Conservation (phyloP, 2,888 invertebrate species). For the Podabrus alpinus region DNA sequence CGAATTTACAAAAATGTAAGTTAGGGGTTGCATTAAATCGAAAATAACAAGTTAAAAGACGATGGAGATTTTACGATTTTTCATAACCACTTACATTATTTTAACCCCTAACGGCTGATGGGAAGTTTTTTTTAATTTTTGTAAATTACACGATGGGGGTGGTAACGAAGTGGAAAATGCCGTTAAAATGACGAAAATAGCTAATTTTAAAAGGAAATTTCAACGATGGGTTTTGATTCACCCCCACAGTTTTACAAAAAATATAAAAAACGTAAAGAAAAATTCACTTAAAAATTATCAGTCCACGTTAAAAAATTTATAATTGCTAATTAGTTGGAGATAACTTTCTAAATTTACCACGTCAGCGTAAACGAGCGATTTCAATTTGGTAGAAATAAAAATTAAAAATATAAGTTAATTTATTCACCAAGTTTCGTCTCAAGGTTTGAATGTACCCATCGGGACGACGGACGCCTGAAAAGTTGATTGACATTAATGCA, state of each 20-base stretch:
- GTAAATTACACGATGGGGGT: no score
- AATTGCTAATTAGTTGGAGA: not conserved
- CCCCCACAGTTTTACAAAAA: not conserved
- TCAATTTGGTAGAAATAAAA: not conserved
- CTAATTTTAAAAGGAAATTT: not conserved
- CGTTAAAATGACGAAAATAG: not conserved
- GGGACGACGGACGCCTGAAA: not conserved
- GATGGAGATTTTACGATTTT: no score
- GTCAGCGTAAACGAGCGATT: not conserved
- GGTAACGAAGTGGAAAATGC: no score
- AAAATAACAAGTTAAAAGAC: no score
- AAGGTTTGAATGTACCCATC: not conserved
- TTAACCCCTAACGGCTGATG: no score
- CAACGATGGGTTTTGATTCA: not conserved
- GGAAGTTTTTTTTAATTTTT: no score
- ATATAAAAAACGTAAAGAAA: not conserved
- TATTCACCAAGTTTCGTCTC: not conserved
- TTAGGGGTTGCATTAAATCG: no score
- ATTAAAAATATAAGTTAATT: not conserved
- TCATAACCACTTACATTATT: no score
- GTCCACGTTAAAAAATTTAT: not conserved
- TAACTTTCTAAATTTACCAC: not conserved
- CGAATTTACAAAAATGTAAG: no score
- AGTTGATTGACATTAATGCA: not conserved
- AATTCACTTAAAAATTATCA: not conserved